Evolutionary conservation across 2,113 vertebrate species (phyloP), one percentile per base, ranked within the genome.

Genomic region (Puma concolor): DNA sequence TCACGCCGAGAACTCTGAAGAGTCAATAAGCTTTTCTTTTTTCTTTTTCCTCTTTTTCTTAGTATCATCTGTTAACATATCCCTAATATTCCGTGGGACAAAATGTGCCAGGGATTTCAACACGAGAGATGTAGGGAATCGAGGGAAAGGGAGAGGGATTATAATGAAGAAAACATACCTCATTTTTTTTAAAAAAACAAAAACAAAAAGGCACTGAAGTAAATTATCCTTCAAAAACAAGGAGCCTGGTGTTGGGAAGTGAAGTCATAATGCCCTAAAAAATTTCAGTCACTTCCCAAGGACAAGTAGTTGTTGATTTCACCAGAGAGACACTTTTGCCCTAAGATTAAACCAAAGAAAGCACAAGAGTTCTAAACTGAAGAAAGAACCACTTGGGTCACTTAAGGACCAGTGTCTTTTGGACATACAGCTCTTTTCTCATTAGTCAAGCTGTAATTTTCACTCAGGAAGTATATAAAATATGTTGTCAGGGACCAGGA

Each of bases 241-340:
- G 84, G 69, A 87, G 36, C 19, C 17, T 16, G 48, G 7, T 52
- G 76, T 98, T 60, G 27, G 44, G 41, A 87, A 90, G 41, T 5
- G 6, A 97, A 94, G 76, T 84, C 88, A 88, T 31, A 52, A 81
- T 66, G 93, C 76, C 82, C 86, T 89, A 71, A 83, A 54, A 50
- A 54, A 97, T 90, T 33, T 87, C 63, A 95, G 76, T 94, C 44
- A 50, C 48, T 94, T 94, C 41, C 69, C 48, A 94, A 94, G 72
- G 95, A 94, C 82, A 89, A 95, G 92, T 41, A 52, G 9, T 57
- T 50, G 44, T 29, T 95, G 87, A 94, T 96, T 95, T 96, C 57
- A 33, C 66, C 74, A 57, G 80, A 88, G 84, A 97, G 54, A 69
- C 63, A 95, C 71, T 96, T 88, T 80, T 83, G 63, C 83, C 29